Base-by-base conservation (phyloP, 2,888 invertebrate genomes). In the Dilophus febrilis region DNA sequence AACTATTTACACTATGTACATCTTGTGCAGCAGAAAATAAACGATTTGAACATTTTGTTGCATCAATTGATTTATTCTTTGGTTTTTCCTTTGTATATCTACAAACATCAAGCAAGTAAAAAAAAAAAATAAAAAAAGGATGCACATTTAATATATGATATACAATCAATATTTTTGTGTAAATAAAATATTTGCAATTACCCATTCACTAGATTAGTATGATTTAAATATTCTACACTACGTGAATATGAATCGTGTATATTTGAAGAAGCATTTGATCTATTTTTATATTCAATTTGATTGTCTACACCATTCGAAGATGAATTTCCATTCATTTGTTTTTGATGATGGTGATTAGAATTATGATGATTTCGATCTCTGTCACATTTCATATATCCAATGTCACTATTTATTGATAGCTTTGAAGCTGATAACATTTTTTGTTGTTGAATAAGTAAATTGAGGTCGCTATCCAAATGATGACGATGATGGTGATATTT, bases 1-100 rank as follows among this genome's bases (percentile, higher is more conserved):
- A 64, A 1, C 82, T 79, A 49, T 78, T 78, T 0, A 77, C 74
- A 53, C 77, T 78, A 37, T 77, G 51, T 49, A 59, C 53, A 37
- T 61, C 46, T 19, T 34, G 41, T 11, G 41, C 40, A n/a, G 37
- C 13, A 34, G 38, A 39, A 18, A 6, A 22, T 22, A 22, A 22
- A 22, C 22, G 22, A 29, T 27, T 16, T 32, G 11, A 6, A 29
- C 3, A 19, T 22, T 4, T 22, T 22, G 22, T 22, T 22, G 22
- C 8, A 22, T 22, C 26, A 13, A 10, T 17, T 18, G 12, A 19
- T 34, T 33, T 18, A n/a, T 19, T 32, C 4, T 33, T 34, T 34
- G 14, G 16, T 14, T 32, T 13, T 3, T 32, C 32, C 22, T 6
- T 36, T 36, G 28, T 4, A 14, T n/a, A 14, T 38, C 29, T 12